phyloP scores from a whole-genome alignment of 1,140 invertebrate species.

The Drosophila cardini region DNA sequence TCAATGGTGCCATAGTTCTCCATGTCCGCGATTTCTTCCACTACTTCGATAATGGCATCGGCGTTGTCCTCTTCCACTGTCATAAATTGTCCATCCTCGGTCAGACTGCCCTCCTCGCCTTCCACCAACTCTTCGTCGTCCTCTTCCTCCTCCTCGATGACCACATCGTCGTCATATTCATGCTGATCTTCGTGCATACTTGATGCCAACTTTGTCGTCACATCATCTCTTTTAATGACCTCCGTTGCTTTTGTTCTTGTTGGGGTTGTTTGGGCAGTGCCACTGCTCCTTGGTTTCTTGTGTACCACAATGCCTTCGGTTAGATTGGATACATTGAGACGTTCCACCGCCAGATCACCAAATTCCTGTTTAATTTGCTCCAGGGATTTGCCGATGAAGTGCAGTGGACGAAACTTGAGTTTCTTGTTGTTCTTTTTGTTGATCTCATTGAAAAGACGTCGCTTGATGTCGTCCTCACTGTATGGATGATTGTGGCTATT shows the following conservation, averaged over 20 bases:
- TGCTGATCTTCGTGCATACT: conserved; percentile 5
- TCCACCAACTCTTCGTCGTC: conserved; percentile 21
- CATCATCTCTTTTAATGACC: neutral
- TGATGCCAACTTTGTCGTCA: neutral
- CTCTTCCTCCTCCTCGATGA: conserved; percentile 52
- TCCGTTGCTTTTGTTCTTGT: neutral
- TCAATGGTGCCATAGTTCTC: conserved; percentile 59
- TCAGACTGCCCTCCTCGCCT: neutral
- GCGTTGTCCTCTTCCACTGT: conserved; percentile 59
- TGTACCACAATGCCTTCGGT: conserved; percentile 65
- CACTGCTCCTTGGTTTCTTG: conserved; percentile 56
- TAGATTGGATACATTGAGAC: conserved; percentile 64
- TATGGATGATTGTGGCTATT: conserved; percentile 74
- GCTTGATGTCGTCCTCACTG: conserved; percentile 75
- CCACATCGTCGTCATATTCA: conserved; percentile 52
- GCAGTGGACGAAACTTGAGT: conserved; percentile 65
- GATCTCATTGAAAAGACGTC: conserved; percentile 73
- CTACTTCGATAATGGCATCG: conserved; percentile 70
- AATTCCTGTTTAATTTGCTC: conserved; percentile 72
- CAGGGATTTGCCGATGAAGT: conserved; percentile 72
- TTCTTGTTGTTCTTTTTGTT: conserved; percentile 74
- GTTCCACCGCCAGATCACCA: conserved; percentile 69
- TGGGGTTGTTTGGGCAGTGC: conserved; percentile 13
- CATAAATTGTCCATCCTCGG: conserved; percentile 44
- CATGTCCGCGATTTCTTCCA: conserved; percentile 61